Percentiles rank a stretch among this genome's conserved stretches.
phyloP scores from a whole-genome alignment of 2,888 invertebrate genomes.

The Dastarcus helophoroides region DNA sequence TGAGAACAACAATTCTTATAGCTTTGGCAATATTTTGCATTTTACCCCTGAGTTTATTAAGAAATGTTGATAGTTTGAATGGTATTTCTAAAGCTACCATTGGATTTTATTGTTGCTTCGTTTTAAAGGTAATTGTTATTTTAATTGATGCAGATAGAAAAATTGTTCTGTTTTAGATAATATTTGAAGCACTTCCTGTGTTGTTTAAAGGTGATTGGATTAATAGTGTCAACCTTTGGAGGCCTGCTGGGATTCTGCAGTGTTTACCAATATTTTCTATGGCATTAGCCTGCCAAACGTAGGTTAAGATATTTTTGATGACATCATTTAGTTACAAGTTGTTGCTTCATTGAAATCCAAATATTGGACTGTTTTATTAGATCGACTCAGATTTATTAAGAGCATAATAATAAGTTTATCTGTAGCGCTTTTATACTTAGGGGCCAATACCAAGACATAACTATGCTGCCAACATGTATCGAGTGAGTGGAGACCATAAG shows the following conservation, averaged over 20 bases:
- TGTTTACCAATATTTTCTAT: slow-evolving; percentile 94
- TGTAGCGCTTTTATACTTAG: no score
- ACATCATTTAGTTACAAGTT: background rate
- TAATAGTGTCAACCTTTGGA: slow-evolving; percentile 63
- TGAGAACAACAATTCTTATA: slow-evolving; percentile 56
- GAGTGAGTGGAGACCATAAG: no score
- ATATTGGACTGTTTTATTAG: no score
- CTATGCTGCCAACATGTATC: no score
- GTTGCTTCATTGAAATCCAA: no score
- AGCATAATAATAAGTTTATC: no score
- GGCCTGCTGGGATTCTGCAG: slow-evolving; percentile 74
- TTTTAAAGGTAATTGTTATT: slow-evolving; percentile 65
- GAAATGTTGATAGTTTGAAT: slow-evolving; percentile 82
- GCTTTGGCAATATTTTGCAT: slow-evolving; percentile 69
- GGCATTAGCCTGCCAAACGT: slow-evolving; percentile 96
- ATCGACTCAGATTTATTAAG: no score
- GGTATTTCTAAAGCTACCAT: slow-evolving; percentile 83
- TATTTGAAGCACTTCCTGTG: slow-evolving; percentile 65
- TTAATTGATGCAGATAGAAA: no score
- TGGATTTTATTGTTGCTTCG: slow-evolving; percentile 81
- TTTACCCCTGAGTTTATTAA: slow-evolving; percentile 75
- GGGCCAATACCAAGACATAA: no score
- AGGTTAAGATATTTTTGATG: slow-evolving; percentile 28
- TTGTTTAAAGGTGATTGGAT: slow-evolving; percentile 65
- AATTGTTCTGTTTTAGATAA: slow-evolving; percentile 50